Conservation (phyloP, 2,888 invertebrate species). For the Leucophora obtusa region DNA sequence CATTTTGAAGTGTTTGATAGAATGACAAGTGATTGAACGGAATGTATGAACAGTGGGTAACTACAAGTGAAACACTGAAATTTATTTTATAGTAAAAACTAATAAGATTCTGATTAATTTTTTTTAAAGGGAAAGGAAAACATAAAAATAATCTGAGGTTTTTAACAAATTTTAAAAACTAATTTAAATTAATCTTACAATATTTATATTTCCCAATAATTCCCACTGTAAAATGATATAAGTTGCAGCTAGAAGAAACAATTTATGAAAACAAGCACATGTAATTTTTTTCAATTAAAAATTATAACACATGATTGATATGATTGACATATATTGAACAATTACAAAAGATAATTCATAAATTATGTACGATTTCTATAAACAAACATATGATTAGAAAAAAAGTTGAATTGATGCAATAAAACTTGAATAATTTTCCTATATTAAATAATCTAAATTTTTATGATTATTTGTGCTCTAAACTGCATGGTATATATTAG, state of each 20-base stretch:
- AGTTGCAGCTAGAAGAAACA: background rate
- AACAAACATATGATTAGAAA: background rate
- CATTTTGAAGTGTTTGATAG: slow-evolving; percentile 54
- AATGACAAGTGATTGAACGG: slow-evolving; percentile 63
- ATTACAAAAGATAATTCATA: slow-evolving; percentile 39
- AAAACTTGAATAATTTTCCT: background rate
- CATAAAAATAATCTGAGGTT: too few species aligned
- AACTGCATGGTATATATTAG: background rate
- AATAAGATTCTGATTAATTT: too few species aligned
- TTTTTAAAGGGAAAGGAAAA: too few species aligned
- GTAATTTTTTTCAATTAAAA: slow-evolving; percentile 31
- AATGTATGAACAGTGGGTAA: slow-evolving; percentile 53
- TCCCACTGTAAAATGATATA: background rate
- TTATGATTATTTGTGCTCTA: background rate
- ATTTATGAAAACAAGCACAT: background rate
- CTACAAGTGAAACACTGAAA: background rate
- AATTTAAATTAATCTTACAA: too few species aligned
- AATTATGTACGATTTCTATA: background rate
- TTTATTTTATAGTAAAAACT: background rate
- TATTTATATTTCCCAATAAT: background rate
- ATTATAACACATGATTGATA: slow-evolving; percentile 44
- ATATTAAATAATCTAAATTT: background rate
- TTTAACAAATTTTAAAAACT: too few species aligned
- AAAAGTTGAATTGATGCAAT: background rate
- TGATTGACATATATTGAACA: slow-evolving; percentile 50